Base-by-base conservation (phyloP, 2,888 invertebrate species). In the Apodemia hepburni region DNA sequence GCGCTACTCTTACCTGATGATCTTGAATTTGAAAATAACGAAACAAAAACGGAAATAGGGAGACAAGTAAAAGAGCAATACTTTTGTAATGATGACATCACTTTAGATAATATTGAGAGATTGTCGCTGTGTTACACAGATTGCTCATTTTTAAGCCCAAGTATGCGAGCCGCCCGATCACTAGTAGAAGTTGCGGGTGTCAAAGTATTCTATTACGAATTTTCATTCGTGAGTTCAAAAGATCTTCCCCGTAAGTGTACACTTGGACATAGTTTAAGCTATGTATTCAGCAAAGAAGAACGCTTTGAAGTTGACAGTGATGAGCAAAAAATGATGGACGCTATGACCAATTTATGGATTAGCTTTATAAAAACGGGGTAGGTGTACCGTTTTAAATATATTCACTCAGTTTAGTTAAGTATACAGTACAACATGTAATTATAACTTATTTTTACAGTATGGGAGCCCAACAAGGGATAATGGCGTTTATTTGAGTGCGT, bases 311-410 rank as follows among this genome's bases (percentile, higher is more conserved):
- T 9, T 33, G 71, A 71, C n/a, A 68, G 65, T 6, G 67, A 75
- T 0, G 67, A 70, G 2, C 81, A 81, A 45, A 68, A 63, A 12
- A 76, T 83, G 70, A 69, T 80, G 9, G 66, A 74, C 6, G 54
- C 71, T 47, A 69, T 87, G 69, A 74, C 76, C 2, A 69, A 80
- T 17, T 71, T 87, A 49, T 87, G 87, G 87, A 69, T 72, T 57
- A 92, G 82, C 71, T 93, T 93, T 66, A 90, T 93, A 38, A 83
- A 87, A 72, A 86, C 79, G 61, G 93, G 93, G 93, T 93, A 77
- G 82, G 79, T 65, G 54, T 29, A 38, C 38, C 11, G 11, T 38
- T 38, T 11, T 11, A 11, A 11, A 38, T 38, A 12, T 0, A 38
- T 38, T 33, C 6, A 7, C 4, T 33, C 33, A 33, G 2, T 22